Evolutionary conservation across 2,888 invertebrate genomes (phyloP).

Genomic region (Drosophila prolongata): DNA sequence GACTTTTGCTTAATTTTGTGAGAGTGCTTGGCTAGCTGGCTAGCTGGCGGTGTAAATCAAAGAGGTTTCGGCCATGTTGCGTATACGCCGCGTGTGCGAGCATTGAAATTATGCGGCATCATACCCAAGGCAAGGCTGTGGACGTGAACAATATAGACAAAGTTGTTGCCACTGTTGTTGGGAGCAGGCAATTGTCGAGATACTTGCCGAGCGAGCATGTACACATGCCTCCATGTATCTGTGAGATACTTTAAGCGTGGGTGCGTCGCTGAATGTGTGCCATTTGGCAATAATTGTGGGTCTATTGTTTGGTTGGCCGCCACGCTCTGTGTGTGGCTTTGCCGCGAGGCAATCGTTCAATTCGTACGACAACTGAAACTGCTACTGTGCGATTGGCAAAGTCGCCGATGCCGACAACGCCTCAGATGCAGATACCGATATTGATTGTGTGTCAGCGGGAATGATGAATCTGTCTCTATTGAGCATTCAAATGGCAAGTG

Average conservation of each 20-base stretch:
- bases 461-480: constrained; percentile 57
- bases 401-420: constrained; percentile 3
- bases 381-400: constrained; percentile 71
- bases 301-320: constrained; percentile 67
- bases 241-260: constrained; percentile 50
- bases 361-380: constrained; percentile 79
- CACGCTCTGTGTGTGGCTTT: constrained; percentile 76
- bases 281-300: constrained; percentile 78
- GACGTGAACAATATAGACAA: constrained; percentile 24
- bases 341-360: constrained; percentile 81
- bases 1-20: constrained; percentile 65
- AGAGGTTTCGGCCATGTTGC: constrained; percentile 68
- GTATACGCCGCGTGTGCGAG: constrained; percentile 75
- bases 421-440: constrained; percentile 17
- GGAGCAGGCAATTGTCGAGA: constrained; percentile 4
- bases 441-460: constrained; percentile 29
- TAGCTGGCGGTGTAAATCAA: constrained; percentile 64
- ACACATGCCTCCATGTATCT: constrained; percentile 36
- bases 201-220: constrained; percentile 1
- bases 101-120: constrained; percentile 60
- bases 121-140: constrained; percentile 41
- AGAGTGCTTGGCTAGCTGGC: constrained; percentile 12
- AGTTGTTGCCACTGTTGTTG: constrained; percentile 52
- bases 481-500: constrained; percentile 66
- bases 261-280: constrained; percentile 52